Conservation (phyloP, 2,888 invertebrate species). For the Drosophila anomalata region DNA sequence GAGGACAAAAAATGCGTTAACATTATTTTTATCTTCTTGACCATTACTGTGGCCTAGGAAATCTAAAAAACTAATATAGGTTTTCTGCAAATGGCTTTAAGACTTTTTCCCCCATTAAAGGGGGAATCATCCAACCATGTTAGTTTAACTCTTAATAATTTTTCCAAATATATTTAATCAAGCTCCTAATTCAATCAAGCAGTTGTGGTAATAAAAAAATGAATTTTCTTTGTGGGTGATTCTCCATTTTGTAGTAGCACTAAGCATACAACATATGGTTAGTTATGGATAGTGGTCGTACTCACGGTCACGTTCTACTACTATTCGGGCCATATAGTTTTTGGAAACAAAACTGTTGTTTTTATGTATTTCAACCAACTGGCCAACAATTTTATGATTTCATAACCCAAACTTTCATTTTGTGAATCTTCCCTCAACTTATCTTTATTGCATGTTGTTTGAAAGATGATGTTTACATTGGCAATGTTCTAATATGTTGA, state of each 20-base stretch:
- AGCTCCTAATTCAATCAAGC: not conserved
- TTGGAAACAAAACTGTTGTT: not conserved
- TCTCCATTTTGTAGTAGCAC: not conserved
- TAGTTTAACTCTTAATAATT: not conserved
- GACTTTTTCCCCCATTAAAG: not conserved
- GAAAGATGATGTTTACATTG: not conserved
- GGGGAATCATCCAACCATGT: not conserved
- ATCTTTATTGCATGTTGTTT: not conserved
- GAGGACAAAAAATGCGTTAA: constrained; percentile 6
- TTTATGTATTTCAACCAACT: not conserved
- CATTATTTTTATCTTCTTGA: not conserved
- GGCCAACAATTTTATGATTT: not conserved
- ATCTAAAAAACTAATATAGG: not conserved
- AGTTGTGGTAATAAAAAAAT: not conserved
- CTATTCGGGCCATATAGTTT: not conserved
- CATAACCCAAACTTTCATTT: not conserved
- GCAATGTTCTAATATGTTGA: not conserved
- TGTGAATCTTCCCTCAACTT: not conserved
- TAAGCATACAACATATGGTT: no score
- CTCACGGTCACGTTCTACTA: not conserved
- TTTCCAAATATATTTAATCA: not conserved
- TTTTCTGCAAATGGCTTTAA: not conserved
- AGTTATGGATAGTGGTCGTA: no score
- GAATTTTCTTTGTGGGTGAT: no score
- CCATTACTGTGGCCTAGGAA: not conserved